Conservation (phyloP, 2,797 vertebrate genomes). For the Myripristis jacobus region DNA sequence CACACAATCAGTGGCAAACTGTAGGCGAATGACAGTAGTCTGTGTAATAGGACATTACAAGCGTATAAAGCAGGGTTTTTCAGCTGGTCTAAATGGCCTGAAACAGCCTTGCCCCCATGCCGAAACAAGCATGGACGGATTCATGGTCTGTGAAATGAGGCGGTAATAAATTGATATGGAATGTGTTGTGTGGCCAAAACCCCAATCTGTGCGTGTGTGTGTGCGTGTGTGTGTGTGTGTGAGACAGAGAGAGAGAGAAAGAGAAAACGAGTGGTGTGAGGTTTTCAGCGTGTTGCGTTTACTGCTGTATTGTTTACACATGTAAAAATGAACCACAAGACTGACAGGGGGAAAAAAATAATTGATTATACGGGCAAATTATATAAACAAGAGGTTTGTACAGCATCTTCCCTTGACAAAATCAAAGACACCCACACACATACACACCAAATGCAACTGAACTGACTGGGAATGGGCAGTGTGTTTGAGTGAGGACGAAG, state of each 20-base stretch:
- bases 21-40: constrained; percentile 1
- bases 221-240: neutral
- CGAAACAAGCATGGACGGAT: neutral
- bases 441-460: too few species aligned
- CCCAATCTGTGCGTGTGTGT: neutral
- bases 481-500: too few species aligned
- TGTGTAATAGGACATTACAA: constrained; percentile 3
- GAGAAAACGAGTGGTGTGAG: neutral
- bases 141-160: constrained; percentile 24
- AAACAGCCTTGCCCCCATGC: neutral
- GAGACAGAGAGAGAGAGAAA: neutral
- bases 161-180: constrained; percentile 16
- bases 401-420: too few species aligned
- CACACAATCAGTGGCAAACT: neutral
- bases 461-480: too few species aligned
- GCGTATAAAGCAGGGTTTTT: neutral
- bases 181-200: constrained; percentile 12
- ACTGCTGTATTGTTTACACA: too few species aligned
- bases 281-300: too few species aligned
- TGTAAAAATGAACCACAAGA: too few species aligned
- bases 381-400: too few species aligned
- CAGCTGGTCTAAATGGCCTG: neutral
- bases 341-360: too few species aligned
- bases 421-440: too few species aligned
- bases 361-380: too few species aligned